Conservation (phyloP, 2,113 vertebrate genomes). For the Tretioscincus oriximinensis region DNA sequence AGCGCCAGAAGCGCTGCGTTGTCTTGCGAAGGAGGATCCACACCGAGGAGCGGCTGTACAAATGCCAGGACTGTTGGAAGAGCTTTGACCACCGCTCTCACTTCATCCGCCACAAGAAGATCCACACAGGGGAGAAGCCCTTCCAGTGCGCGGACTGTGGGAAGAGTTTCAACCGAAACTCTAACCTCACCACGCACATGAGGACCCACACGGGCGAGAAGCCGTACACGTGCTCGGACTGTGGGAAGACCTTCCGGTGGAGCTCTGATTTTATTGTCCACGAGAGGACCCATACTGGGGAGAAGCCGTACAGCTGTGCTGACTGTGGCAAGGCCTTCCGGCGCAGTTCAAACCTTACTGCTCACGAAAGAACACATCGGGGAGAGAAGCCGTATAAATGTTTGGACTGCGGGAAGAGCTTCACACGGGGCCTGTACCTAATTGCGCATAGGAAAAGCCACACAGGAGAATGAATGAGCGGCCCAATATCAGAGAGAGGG, state of each 20-base stretch:
- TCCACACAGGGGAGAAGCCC: constrained; percentile 35
- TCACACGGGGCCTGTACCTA: constrained; percentile 65
- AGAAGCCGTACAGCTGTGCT: constrained; percentile 61
- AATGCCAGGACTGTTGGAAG: constrained; percentile 63
- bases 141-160: constrained; percentile 23
- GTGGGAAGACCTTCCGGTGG: constrained; percentile 87
- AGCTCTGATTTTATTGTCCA: constrained; percentile 68
- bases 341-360: constrained; percentile 65
- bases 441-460: constrained; percentile 61
- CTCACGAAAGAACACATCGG: constrained; percentile 63
- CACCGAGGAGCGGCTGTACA: constrained; percentile 62
- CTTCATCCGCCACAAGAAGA: constrained; percentile 37
- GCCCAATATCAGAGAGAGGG: not conserved
- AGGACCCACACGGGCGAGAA: constrained; percentile 79
- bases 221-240: constrained; percentile 91
- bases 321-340: constrained; percentile 65
- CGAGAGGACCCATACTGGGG: constrained; percentile 47
- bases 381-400: constrained; percentile 68
- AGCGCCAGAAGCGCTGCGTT: constrained; percentile 50
- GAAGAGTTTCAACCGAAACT: constrained; percentile 44
- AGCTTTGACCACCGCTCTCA: constrained; percentile 54
- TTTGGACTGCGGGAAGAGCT: constrained; percentile 64
- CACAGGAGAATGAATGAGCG: constrained; percentile 63
- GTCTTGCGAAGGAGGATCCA: constrained; percentile 53
- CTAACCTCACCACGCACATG: constrained; percentile 59